Base-by-base conservation (phyloP, 1,140 invertebrate species). In the Drosophila suzukii region DNA sequence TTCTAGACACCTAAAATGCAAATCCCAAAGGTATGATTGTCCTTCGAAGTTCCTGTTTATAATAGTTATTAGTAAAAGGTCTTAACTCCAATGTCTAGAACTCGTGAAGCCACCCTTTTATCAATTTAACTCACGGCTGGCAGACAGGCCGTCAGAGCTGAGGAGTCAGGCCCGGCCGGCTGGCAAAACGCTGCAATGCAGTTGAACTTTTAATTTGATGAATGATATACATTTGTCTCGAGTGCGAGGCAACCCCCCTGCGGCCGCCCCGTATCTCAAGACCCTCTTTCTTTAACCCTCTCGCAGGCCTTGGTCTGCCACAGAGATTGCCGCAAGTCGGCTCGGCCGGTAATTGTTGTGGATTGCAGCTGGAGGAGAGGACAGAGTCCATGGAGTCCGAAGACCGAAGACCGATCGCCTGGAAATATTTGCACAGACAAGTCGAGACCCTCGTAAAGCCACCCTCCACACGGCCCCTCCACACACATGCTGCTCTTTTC, bases 161-260 rank as follows among this genome's bases (percentile, higher is more conserved):
- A 39, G 24, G 13, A 59, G 59, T 55, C 24, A 30, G 27, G 54
- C 51, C 63, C 39, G 49, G 53, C 71, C 56, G 72, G 72, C 81
- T 84, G 76, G 73, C 81, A 77, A 81, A 75, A 75, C 73, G 73
- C 73, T 50, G 75, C 75, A 88, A 56, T 68, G 79, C 76, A 79
- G 84, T 79, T 88, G 84, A 88, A 88, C 84, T 88, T 88, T 88
- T 89, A 89, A 88, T 88, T 88, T 88, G 84, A 89, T 88, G 84
- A 88, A 88, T 88, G 83, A 88, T 89, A 88, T 83, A 88, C 84
- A 88, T 88, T 88, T 88, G 83, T 89, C 83, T 88, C 83, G 80
- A 88, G 79, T 88, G 83, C 84, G 51, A 65, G 58, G 39, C 59
- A 38, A 20, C 51, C 47, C 57, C 59, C 13, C 43, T 49, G 67